Percentiles rank a stretch among this genome's conserved stretches.
These are phyloP conservation scores for Hyaena hyaena DNA, from an alignment of 2,113 vertebrate genomes.

Conservation along the genomic window DNA sequence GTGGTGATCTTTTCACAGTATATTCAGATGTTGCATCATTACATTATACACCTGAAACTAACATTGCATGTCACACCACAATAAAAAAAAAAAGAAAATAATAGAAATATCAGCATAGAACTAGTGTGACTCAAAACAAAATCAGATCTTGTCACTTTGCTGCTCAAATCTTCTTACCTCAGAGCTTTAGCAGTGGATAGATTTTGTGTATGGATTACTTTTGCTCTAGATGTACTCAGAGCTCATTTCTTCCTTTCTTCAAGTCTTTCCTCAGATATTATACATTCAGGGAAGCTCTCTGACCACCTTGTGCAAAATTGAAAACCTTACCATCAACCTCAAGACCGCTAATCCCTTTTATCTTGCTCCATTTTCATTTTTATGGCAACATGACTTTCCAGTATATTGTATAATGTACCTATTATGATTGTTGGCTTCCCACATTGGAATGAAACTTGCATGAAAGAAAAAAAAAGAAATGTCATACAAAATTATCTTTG, in stretches of 20 bases:
- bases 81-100: background rate
- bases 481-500: background rate
- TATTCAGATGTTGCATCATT: background rate
- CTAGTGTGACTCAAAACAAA: background rate
- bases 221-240: background rate
- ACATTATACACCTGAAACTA: background rate
- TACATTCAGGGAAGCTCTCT: background rate
- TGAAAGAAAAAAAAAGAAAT: background rate
- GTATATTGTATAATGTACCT: background rate
- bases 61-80: background rate
- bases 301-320: background rate
- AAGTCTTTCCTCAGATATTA: background rate
- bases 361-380: background rate
- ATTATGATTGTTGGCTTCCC: background rate
- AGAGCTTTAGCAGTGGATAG: background rate
- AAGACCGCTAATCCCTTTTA: background rate
- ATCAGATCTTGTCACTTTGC: background rate
- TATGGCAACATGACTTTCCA: background rate
- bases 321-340: background rate
- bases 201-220: background rate
- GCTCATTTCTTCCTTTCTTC: background rate
- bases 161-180: background rate
- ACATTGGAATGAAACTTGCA: background rate
- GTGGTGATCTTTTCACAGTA: background rate
- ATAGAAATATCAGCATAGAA: background rate